These are phyloP conservation scores for Hemibagrus wyckioides DNA, from an alignment of 2,113 vertebrate genomes.

Conservation along the genomic window DNA sequence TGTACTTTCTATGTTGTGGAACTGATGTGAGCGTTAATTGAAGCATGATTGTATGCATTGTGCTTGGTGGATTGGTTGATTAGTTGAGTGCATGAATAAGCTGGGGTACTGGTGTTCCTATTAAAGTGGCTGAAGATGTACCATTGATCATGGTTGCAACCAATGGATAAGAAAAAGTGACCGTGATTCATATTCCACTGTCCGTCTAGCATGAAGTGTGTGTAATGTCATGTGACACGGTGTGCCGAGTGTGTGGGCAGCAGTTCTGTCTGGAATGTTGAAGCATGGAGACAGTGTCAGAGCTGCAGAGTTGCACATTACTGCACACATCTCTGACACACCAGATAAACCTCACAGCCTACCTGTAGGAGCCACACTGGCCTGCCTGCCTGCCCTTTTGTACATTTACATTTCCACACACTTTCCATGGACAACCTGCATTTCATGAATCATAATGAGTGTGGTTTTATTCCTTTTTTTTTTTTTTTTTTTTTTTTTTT, in stretches of 20 bases:
- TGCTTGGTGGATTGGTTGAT: neutral
- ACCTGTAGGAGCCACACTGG: slow-evolving; percentile 69
- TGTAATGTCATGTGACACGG: slow-evolving; percentile 39
- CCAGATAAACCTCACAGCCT: slow-evolving; percentile 74
- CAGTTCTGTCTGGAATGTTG: slow-evolving; percentile 21
- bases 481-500: no score
- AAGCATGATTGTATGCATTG: neutral
- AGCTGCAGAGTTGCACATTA: slow-evolving; percentile 48
- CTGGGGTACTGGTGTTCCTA: neutral
- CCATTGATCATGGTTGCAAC: no score
- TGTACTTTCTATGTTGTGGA: neutral
- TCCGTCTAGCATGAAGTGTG: slow-evolving; percentile 17
- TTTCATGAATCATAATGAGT: slow-evolving; percentile 80
- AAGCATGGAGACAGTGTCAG: slow-evolving; percentile 41
- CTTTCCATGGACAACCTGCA: slow-evolving; percentile 72
- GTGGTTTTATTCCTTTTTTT: slow-evolving; percentile 55
- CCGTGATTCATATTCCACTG: neutral
- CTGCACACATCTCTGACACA: slow-evolving; percentile 66
- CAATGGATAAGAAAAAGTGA: neutral
- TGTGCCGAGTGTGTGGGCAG: slow-evolving; percentile 40
- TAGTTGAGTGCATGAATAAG: neutral
- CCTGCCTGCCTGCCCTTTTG: slow-evolving; percentile 62
- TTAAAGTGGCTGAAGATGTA: neutral
- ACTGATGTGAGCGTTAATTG: neutral
- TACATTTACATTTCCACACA: slow-evolving; percentile 77